Evolutionary conservation across 1,140 invertebrate species (phyloP).

Genomic region (Galleria mellonella): DNA sequence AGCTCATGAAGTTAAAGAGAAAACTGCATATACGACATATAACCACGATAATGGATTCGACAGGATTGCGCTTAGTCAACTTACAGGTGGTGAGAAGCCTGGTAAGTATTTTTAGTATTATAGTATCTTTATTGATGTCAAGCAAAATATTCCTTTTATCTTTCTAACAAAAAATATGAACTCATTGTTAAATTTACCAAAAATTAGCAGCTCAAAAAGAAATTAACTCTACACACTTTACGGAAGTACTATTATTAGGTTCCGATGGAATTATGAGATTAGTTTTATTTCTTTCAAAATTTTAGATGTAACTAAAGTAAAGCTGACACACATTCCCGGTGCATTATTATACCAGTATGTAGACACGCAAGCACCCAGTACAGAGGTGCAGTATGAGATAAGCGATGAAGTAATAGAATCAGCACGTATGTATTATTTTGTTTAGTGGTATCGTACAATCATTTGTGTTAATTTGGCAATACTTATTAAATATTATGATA

Average conservation of each 20-base stretch:
- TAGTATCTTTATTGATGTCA: no score
- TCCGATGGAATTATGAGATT: no score
- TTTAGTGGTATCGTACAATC: no score
- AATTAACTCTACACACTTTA: no score
- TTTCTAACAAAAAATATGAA: no score
- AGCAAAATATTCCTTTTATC: no score
- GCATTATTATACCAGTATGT: conserved; percentile 40
- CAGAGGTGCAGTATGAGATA: conserved; percentile 40
- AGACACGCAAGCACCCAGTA: conserved; percentile 18
- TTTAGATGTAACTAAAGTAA: conserved; percentile 47
- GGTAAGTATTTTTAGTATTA: conserved; percentile 18
- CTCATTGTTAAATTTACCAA: no score
- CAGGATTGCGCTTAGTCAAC: conserved; percentile 48
- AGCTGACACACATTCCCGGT: conserved; percentile 43
- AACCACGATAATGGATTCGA: conserved; percentile 45
- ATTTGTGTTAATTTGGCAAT: no score
- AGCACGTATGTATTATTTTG: conserved; percentile 28
- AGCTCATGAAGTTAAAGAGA: conserved; percentile 32
- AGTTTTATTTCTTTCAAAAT: conserved; percentile 2
- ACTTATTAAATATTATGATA: no score
- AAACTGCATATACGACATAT: conserved; percentile 32
- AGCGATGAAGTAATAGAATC: conserved; percentile 42
- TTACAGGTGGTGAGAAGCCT: conserved; percentile 39
- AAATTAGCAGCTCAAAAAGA: no score
- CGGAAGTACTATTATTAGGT: no score